Conservation (phyloP, 2,797 vertebrate species). For the Distichodus sexfasciatus region DNA sequence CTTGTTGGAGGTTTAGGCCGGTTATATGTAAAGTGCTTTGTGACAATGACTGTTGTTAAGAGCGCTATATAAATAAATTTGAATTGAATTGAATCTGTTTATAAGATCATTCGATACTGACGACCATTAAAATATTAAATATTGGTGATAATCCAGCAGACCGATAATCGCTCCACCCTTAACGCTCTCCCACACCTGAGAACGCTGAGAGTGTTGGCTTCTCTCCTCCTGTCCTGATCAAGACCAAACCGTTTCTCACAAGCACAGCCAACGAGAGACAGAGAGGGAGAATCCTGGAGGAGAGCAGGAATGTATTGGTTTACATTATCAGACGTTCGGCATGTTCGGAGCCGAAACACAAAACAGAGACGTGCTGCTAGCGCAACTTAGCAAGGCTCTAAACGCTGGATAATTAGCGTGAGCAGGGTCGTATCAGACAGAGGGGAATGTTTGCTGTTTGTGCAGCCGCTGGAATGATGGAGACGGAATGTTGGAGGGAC, state of each 20-base stretch:
- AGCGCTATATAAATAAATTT: too few relatives aligned
- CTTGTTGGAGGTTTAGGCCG: too few relatives aligned
- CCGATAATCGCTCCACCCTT: not conserved
- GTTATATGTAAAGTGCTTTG: too few relatives aligned
- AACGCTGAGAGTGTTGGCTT: not conserved
- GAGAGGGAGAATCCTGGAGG: slow-evolving; percentile 6
- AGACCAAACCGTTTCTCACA: slow-evolving; percentile 27
- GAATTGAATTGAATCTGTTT: too few relatives aligned
- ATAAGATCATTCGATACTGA: too few relatives aligned
- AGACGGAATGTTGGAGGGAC: too few relatives aligned
- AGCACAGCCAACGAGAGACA: slow-evolving; percentile 20
- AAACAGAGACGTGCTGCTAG: slow-evolving; percentile 6
- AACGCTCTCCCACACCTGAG: not conserved
- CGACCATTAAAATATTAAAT: too few relatives aligned
- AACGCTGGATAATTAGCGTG: slow-evolving; percentile 30
- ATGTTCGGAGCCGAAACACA: slow-evolving; percentile 14
- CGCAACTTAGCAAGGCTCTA: not conserved
- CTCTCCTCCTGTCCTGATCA: slow-evolving; percentile 9
- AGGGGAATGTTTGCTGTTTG: too few relatives aligned
- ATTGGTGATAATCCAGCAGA: too few relatives aligned
- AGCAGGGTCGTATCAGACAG: too few relatives aligned
- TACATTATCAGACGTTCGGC: not conserved
- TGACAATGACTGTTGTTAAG: too few relatives aligned
- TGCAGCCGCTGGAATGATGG: too few relatives aligned
- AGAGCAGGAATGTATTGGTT: slow-evolving; percentile 1